Evolutionary conservation across 1,140 invertebrate species (phyloP).

Genomic region (Calliphora vicina): DNA sequence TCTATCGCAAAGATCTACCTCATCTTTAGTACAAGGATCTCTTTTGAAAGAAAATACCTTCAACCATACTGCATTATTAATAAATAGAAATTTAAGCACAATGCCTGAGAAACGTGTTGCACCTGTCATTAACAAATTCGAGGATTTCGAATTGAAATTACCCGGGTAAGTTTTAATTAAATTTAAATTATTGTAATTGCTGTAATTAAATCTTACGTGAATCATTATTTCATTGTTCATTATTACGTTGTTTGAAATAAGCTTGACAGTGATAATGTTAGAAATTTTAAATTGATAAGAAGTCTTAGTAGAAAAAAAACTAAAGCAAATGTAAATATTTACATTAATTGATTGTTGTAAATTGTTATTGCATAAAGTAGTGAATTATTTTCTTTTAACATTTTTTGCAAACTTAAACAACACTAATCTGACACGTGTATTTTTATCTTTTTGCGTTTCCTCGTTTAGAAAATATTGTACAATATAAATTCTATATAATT

Average conservation of each 20-base stretch:
- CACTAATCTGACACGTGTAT: not conserved
- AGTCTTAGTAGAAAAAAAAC: not conserved
- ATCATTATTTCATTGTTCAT: not conserved
- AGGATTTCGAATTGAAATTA: constrained; percentile 52
- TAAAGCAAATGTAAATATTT: not conserved
- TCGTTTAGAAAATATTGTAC: too few relatives aligned
- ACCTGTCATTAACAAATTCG: constrained; percentile 48
- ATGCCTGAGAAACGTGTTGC: constrained; percentile 55
- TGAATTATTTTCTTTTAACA: not conserved
- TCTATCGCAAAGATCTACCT: not conserved
- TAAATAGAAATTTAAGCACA: not conserved
- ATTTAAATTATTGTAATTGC: not conserved
- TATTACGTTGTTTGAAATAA: not conserved
- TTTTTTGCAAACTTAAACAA: not conserved
- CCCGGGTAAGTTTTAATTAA: constrained; percentile 55
- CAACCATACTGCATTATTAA: not conserved
- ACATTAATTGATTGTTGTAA: not conserved
- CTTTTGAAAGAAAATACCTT: not conserved
- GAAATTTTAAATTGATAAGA: not conserved
- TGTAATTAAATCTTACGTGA: not conserved
- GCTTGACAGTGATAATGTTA: not conserved
- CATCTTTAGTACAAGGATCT: not conserved
- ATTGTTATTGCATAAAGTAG: not conserved
- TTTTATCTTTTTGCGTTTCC: not conserved
- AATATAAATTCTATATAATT: not conserved